Conservation (phyloP, 2,113 vertebrate genomes). For the Corythaixoides concolor region DNA sequence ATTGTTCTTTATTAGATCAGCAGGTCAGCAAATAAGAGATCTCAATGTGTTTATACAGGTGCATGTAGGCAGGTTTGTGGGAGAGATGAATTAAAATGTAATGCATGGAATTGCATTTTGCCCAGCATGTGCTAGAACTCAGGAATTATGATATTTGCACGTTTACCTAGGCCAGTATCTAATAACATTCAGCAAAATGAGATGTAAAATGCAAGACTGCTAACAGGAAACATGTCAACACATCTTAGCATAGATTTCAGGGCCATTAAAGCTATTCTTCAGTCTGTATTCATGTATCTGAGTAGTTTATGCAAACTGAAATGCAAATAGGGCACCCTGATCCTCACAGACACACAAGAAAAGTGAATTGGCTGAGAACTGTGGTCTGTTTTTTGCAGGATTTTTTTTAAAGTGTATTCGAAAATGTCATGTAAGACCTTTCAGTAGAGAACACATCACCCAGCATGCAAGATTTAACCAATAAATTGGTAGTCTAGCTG, state of each 20-base stretch:
- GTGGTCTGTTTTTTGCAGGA: fast-evolving
- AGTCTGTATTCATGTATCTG: background rate
- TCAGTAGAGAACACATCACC: background rate
- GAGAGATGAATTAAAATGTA: background rate
- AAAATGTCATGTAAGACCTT: background rate
- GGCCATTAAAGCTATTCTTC: background rate
- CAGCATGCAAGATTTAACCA: background rate
- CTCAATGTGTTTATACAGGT: background rate
- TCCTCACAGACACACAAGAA: background rate
- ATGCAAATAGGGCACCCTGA: background rate
- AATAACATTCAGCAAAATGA: background rate
- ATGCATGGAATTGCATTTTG: background rate
- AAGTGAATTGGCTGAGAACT: background rate
- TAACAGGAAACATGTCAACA: background rate
- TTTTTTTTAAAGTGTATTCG: background rate
- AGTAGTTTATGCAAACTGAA: background rate
- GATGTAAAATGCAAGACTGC: background rate
- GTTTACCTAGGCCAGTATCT: background rate
- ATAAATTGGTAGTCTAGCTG: background rate
- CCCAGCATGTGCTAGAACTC: background rate
- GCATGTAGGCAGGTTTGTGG: background rate
- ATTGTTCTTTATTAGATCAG: background rate
- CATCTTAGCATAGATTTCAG: background rate
- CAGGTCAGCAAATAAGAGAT: background rate
- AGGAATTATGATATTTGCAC: background rate